These are phyloP conservation scores for Drosophila prostipennis DNA, from an alignment of 2,888 invertebrate genomes.

Conservation along the genomic window DNA sequence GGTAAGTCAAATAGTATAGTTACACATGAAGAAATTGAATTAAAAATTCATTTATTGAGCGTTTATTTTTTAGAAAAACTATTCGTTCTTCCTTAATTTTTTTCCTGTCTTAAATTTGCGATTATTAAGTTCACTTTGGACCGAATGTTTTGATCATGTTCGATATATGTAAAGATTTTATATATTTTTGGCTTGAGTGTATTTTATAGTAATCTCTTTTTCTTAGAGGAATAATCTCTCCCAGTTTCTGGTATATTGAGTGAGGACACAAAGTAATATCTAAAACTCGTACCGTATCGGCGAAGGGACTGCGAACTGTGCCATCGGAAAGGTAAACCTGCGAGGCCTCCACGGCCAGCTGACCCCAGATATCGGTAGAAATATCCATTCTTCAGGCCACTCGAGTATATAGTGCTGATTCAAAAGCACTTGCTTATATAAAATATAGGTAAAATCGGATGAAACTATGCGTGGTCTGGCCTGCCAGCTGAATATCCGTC, in stretches of 20 bases:
- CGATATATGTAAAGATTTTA: not conserved
- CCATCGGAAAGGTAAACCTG: conserved; percentile 94
- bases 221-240: conserved; percentile 11
- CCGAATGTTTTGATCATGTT: not conserved
- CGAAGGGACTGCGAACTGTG: conserved; percentile 92
- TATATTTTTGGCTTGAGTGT: conserved; percentile 3
- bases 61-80: too few species aligned
- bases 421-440: conserved; percentile 65
- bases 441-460: conserved; percentile 49
- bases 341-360: conserved; percentile 93
- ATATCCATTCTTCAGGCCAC: conserved; percentile 86
- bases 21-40: too few species aligned
- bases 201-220: conserved; percentile 3
- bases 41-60: too few species aligned
- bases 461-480: conserved; percentile 46
- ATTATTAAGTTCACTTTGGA: not conserved
- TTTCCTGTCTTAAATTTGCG: too few species aligned
- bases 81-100: too few species aligned
- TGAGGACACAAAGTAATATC: conserved; percentile 1
- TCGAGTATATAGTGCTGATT: conserved; percentile 35
- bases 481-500: conserved; percentile 63
- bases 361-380: conserved; percentile 93
- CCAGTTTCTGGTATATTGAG: not conserved
- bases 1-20: conserved; percentile 12
- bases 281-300: conserved; percentile 90